Conservation (phyloP, 2,113 vertebrate genomes). For the Mustelus asterias region DNA sequence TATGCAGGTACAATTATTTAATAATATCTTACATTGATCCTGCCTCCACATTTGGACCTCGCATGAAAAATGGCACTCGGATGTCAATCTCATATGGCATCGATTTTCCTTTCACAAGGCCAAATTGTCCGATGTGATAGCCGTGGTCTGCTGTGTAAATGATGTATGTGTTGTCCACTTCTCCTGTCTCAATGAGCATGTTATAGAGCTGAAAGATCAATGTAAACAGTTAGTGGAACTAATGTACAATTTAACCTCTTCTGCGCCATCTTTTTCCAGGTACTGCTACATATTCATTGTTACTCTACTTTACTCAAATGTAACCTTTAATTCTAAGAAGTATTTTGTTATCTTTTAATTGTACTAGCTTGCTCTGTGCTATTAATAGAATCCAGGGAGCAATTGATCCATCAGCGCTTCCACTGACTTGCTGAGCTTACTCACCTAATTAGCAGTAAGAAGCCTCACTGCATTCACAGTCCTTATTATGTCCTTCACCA, state of each 20-base stretch:
- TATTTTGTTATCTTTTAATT: background rate
- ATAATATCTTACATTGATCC: conserved; percentile 71
- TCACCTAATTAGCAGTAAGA: background rate
- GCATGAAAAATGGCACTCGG: conserved; percentile 86
- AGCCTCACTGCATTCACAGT: background rate
- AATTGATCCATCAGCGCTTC: background rate
- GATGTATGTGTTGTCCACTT: conserved; percentile 89
- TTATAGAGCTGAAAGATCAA: conserved; percentile 70
- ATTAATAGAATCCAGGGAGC: background rate
- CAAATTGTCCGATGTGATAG: conserved; percentile 96
- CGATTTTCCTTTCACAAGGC: conserved; percentile 94
- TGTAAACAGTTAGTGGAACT: conserved; percentile 14
- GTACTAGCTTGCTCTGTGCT: background rate
- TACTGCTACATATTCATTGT: background rate
- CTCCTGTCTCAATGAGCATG: conserved; percentile 78
- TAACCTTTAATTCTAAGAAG: background rate
- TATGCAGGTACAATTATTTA: background rate
- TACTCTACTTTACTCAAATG: background rate
- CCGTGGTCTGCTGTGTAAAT: conserved; percentile 95
- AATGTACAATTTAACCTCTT: background rate
- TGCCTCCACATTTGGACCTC: conserved; percentile 87
- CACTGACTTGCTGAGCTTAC: background rate
- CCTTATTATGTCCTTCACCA: background rate
- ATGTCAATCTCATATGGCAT: conserved; percentile 98
- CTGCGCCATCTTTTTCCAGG: background rate